A percentile compares a stretch with the other conserved stretches of the same genome.
Evolutionary conservation across 2,113 vertebrate genomes (phyloP).

Genomic region (Calidris pygmaea): DNA sequence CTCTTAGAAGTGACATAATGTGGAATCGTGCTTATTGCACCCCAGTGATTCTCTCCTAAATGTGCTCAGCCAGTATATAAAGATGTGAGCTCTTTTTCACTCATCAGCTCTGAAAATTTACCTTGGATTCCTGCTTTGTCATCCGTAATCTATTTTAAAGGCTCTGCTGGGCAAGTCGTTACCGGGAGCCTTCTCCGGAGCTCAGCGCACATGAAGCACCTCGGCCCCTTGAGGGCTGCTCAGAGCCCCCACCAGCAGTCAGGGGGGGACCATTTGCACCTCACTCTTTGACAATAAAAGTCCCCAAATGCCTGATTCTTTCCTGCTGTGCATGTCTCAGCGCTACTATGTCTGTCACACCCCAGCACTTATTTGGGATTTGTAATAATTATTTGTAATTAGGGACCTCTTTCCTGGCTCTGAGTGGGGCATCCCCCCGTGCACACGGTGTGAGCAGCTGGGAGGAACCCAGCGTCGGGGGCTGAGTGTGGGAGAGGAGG

Average conservation of each 20-base stretch:
- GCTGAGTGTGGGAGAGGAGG: rapidly evolving
- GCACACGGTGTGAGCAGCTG: rapidly evolving
- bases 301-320: neutral
- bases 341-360: neutral
- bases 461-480: rapidly evolving
- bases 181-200: neutral
- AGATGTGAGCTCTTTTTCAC: slow-evolving; percentile 19
- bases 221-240: rapidly evolving
- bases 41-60: neutral
- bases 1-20: slow-evolving; percentile 21
- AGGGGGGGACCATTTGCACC: rapidly evolving
- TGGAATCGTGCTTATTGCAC: neutral
- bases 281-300: neutral
- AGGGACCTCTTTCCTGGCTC: neutral
- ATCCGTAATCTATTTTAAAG: slow-evolving; percentile 1
- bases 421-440: neutral
- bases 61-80: neutral
- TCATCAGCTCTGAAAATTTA: slow-evolving; percentile 18
- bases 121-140: slow-evolving; percentile 37
- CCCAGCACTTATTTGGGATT: neutral
- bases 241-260: neutral
- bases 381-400: neutral
- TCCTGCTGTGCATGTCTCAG: neutral
- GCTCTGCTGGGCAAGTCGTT: neutral
- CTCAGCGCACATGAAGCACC: neutral